Evolutionary conservation across 2,113 vertebrate species (phyloP), one percentile per base, ranked within the genome.

Genomic region (Sander lucioperca): DNA sequence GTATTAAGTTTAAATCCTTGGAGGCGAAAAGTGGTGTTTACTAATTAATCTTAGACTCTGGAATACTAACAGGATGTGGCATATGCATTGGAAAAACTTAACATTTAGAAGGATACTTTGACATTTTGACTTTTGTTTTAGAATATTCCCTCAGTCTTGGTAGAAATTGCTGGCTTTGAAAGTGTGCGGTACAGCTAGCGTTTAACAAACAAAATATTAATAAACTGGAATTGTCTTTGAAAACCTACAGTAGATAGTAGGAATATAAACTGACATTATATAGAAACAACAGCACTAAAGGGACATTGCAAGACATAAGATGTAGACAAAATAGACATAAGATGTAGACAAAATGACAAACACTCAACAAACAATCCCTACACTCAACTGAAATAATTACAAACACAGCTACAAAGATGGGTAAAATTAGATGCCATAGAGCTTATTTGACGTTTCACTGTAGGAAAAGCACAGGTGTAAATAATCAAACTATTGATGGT

Each of bases 71-170:
- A 68, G 50, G 51, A 79, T 83, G 43, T 53, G 19, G 48, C 59
- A 10, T 27, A 1, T 66, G 15, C 23, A 13, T 54, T 62, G 61
- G 23, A 53, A 67, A 65, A 36, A 65, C 30, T 43, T 74, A 69
- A 62, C 54, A 80, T 74, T 83, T 50, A 10, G 23, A 83, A 68
- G 86, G 88, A 79, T 89, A 83, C 85, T 85, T 90, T 89, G 86
- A 83, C 74, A 65, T 83, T 88, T 90, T 78, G 8, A 54, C 15
- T 23, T 61, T 15, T 58, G 53, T 78, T 61, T n/a, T 8, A n/a
- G n/a, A n/a, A 45, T 30, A 61, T 39, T 66, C 39, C 45, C 14
- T 39, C 27, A 21, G 62, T 57, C 16, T 47, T 18, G 6, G 30
- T 69, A n/a, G n/a, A 43, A 54, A n/a, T 23, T 16, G 15, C 23